These are phyloP conservation scores for Drosophila sulfurigaster DNA, from an alignment of 1,140 invertebrate genomes.

Conservation along the genomic window DNA sequence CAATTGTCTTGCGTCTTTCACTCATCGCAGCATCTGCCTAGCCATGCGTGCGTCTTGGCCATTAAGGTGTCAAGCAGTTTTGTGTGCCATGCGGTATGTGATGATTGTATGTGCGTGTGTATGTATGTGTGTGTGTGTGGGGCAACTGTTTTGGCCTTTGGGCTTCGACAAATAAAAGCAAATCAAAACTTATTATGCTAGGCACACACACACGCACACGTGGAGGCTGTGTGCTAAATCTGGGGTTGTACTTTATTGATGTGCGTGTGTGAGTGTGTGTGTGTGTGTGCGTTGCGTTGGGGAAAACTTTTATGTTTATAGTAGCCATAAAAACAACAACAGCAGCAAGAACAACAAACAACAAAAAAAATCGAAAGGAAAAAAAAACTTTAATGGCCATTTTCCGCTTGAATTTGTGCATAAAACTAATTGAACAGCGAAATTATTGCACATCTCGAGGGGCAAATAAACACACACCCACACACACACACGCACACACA, in stretches of 20 bases:
- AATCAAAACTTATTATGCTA: constrained; percentile 82
- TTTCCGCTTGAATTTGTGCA: constrained; percentile 71
- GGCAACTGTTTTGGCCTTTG: constrained; percentile 53
- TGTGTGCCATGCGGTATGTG: constrained; percentile 7
- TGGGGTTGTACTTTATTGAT: constrained; percentile 56
- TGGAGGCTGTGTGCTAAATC: constrained; percentile 27
- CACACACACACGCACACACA: neutral
- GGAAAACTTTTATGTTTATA: constrained; percentile 79
- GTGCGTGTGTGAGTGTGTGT: constrained; percentile 25
- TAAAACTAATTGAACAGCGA: constrained; percentile 80
- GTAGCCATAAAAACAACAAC: constrained; percentile 64
- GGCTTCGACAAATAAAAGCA: constrained; percentile 69
- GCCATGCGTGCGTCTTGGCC: constrained; percentile 62
- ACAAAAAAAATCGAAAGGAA: constrained; percentile 2
- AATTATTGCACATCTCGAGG: constrained; percentile 69
- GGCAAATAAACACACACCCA: constrained; percentile 43
- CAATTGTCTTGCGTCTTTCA: constrained; percentile 1
- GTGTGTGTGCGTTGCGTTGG: constrained; percentile 35
- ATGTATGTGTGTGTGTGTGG: constrained; percentile 16
- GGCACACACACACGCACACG: constrained; percentile 51
- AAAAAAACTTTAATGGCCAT: constrained; percentile 54
- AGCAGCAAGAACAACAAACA: constrained; percentile 12
- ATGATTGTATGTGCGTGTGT: neutral
- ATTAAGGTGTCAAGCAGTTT: constrained; percentile 76
- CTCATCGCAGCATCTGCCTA: neutral